phyloP scores from a whole-genome alignment of 2,888 invertebrate species.

The Imbricaverruca yamaguchii region DNA sequence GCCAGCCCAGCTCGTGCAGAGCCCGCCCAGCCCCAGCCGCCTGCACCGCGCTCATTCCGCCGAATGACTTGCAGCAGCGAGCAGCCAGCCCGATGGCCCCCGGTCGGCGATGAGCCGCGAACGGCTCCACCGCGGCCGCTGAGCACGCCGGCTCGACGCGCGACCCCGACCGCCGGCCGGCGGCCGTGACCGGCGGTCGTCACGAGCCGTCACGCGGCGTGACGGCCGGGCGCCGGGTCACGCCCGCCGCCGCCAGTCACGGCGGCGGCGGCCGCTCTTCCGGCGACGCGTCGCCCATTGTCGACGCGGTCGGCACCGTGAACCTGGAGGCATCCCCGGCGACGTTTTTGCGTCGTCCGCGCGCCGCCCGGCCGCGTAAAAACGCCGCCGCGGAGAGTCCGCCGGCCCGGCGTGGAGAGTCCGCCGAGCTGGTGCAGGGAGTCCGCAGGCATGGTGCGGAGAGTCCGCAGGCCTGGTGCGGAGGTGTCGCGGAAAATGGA shows the following conservation, averaged over 20 bases:
- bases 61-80: background rate
- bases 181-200: background rate
- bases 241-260: slow-evolving; percentile 1
- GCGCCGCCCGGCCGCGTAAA: no score
- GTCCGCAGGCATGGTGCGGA: no score
- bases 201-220: slow-evolving; percentile 3
- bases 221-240: background rate
- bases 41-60: background rate
- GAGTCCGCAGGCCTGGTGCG: no score
- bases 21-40: background rate
- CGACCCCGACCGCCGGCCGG: background rate
- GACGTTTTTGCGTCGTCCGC: no score
- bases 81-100: no score
- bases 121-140: background rate
- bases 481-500: no score
- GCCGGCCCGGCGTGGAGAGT: no score
- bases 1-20: background rate
- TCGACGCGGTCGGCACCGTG: no score
- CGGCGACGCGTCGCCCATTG: background rate
- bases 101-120: no score
- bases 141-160: background rate
- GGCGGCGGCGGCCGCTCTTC: background rate
- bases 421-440: no score
- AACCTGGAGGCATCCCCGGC: no score
- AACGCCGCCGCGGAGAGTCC: no score